Evolutionary conservation across 2,888 invertebrate genomes (phyloP), one percentile per base, ranked within the genome.

Genomic region (Peribatodes rhomboidaria): DNA sequence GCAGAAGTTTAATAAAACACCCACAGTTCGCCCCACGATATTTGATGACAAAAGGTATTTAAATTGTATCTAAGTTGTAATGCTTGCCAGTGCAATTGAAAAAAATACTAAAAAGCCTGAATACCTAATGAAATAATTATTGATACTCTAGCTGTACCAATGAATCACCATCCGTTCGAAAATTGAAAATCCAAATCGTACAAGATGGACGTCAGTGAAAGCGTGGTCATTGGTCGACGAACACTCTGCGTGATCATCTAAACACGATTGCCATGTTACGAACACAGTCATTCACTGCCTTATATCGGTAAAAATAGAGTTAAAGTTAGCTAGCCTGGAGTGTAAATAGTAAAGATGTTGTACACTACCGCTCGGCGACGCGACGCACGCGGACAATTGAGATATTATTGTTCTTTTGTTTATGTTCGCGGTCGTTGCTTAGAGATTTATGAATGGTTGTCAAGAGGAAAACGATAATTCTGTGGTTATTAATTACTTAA

Each of bases 161-260:
- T 69, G 62, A 62, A 78, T 81, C 74, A 81, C 81, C 83, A 79
- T 75, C 75, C 83, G 85, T 85, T 88, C 86, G 80, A 84, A 86
- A 86, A 89, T 89, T 83, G 56, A 83, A 86, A 88, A 87, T 86
- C 84, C 86, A 89, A 87, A 82, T 71, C 72, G 76, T 75, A 78
- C 73, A 89, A 90, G 86, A 91, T 90, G 86, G 89, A 80, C 83
- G 86, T 74, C 86, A 87, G 92, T 87, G 92, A 92, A 92, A 92
- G 92, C 89, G 87, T 92, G 92, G 92, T 92, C 92, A 92, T 92
- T 92, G 92, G 91, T 92, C 91, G 91, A 71, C 77, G 74, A 81
- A 77, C 76, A 80, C 73, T 74, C 84, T 89, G 90, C 90, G 90
- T 90, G 91, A 84, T 81, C 84, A 81, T 82, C 83, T 83, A 83